phyloP scores from a whole-genome alignment of 2,888 invertebrate species.

The Dysmachus trigonus region DNA sequence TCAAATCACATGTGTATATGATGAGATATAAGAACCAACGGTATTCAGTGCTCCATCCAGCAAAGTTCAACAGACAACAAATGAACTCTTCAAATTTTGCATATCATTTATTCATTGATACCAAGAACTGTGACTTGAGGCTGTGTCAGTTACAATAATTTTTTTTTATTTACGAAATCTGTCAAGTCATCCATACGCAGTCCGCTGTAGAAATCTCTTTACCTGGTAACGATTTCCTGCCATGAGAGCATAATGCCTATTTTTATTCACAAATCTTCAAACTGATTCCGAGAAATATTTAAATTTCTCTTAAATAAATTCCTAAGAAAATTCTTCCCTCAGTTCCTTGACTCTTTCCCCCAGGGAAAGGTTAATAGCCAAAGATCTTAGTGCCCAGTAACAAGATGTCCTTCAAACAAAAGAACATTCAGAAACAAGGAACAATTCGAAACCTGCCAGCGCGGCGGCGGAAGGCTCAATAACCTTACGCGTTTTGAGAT shows the following conservation, averaged over 20 bases:
- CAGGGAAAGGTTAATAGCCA: not conserved
- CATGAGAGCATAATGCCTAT: not conserved
- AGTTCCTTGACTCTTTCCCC: not conserved
- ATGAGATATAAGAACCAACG: not conserved
- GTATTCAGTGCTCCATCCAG: not conserved
- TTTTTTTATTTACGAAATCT: not conserved
- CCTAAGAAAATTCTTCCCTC: not conserved
- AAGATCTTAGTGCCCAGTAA: not conserved
- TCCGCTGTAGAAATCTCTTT: not conserved
- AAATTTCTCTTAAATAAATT: not conserved
- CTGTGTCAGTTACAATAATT: not conserved
- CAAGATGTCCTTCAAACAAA: conserved; percentile 4
- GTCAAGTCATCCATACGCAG: not conserved
- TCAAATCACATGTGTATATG: no score
- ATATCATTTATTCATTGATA: not conserved
- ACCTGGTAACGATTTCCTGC: not conserved
- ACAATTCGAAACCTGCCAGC: not conserved
- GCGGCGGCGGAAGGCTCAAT: not conserved
- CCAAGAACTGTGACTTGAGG: not conserved
- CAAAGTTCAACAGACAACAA: not conserved
- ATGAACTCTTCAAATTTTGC: not conserved
- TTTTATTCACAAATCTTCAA: not conserved
- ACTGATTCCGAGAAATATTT: not conserved
- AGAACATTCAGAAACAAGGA: not conserved
- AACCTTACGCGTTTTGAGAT: not conserved